Conservation (phyloP, 2,797 vertebrate species). For the Bovichtus variegatus region DNA sequence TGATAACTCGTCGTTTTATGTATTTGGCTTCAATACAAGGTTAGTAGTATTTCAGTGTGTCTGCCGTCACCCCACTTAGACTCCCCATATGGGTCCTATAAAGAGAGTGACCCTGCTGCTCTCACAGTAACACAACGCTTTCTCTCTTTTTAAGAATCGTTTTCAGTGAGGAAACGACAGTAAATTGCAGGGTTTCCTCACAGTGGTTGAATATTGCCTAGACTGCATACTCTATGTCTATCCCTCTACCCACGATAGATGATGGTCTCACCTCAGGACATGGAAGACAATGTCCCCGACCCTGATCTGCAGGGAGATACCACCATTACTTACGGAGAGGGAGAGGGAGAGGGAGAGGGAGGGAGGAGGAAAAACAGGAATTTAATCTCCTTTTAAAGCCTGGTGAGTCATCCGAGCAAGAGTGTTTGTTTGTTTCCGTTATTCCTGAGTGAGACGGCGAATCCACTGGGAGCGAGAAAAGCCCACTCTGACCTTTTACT, state of each 20-base stretch:
- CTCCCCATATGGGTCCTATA: conserved; percentile 18
- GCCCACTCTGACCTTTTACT: conserved; percentile 72
- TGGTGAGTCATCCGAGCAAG: conserved; percentile 60
- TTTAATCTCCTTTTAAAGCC: conserved; percentile 73
- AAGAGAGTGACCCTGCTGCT: conserved; percentile 11
- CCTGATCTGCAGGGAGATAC: conserved; percentile 45
- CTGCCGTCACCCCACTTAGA: conserved; percentile 25
- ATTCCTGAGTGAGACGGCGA: conserved; percentile 54
- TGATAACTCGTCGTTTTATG: conserved; percentile 20
- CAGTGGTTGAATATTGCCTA: conserved; percentile 19
- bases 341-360: too few species aligned
- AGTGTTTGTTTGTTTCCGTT: conserved; percentile 63
- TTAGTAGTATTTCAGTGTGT: conserved; percentile 5
- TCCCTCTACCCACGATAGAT: conserved; percentile 13
- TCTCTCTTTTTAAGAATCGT: conserved; percentile 8
- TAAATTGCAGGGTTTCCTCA: neutral
- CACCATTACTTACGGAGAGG: conserved; percentile 39
- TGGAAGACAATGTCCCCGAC: conserved; percentile 34
- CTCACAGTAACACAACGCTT: neutral
- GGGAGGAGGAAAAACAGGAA: conserved; percentile 29
- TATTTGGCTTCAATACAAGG: conserved; percentile 3
- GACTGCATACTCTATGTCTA: neutral
- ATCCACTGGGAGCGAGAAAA: conserved; percentile 68
- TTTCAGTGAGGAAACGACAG: neutral
- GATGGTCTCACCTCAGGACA: conserved; percentile 32